Evolutionary conservation across 2,888 invertebrate species (phyloP), one percentile per base, ranked within the genome.

Genomic region (Drosophila longiperda): DNA sequence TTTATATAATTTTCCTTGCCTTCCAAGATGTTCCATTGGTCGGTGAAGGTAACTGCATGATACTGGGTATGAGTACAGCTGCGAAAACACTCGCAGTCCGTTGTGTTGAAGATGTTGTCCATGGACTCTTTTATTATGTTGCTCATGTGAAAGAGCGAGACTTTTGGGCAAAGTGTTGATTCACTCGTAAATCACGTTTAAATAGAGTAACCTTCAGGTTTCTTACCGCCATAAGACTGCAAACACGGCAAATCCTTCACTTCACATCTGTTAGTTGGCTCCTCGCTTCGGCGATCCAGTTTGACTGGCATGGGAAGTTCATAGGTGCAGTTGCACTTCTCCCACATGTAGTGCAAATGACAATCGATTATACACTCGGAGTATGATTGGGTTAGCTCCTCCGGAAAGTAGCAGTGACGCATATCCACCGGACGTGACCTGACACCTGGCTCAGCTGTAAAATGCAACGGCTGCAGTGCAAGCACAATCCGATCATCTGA

Each of bases 31-130:
- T 49, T 26, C 3, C 73, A 45, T 1, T 52, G 50, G 32, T 90
- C 89, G 20, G 82, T 84, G 50, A 80, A 78, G 1, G 75, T 70
- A 0, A 80, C 69, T 5, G 91, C 73, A 29, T 82, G 82, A 48
- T 91, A 90, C 53, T 87, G 82, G 1, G 83, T 82, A 26, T 83
- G 82, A 63, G 83, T 75, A 33, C 90, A 91, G 61, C 78, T 79
- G 9, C 90, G 91, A 63, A 73, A 90, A 40, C 90, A 91, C 4
- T 81, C 60, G 26, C 90, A 90, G 38, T 87, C 70, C 15, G 77
- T 64, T 6, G 83, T 87, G 6, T 66, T 75, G 2, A 83, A 86
- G 8, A 74, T 23, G 20, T 78, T 61, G 7, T 78, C 73, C 1
- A 33, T 23, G 4, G 80, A 80, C 53, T 87, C 86, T 20, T 84